Evolutionary conservation across 2,888 invertebrate genomes (phyloP).

Genomic region (Nomada ruficornis): DNA sequence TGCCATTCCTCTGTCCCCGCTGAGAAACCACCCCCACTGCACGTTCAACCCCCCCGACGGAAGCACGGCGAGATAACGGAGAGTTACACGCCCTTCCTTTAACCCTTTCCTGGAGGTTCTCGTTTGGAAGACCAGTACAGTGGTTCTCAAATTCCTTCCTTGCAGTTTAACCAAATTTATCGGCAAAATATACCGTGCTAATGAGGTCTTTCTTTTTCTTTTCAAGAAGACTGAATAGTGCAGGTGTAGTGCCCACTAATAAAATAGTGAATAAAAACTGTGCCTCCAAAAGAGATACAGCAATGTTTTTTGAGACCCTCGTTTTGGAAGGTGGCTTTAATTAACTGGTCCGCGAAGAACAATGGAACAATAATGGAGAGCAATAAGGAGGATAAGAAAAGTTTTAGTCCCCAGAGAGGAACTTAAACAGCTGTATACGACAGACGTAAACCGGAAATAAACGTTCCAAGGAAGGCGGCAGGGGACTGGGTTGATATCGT

Average conservation of each 20-base stretch:
- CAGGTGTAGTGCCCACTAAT: neutral
- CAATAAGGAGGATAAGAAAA: conserved; percentile 29
- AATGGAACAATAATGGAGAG: neutral
- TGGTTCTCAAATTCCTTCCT: conserved; percentile 62
- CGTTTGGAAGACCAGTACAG: conserved; percentile 64
- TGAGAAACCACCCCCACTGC: conserved; percentile 61
- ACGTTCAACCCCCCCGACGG: conserved; percentile 71
- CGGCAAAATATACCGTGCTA: neutral
- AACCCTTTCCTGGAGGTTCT: conserved; percentile 77
- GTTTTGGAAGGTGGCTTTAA: conserved; percentile 9
- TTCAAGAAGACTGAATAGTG: neutral
- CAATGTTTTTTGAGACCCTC: neutral
- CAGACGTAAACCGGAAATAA: conserved; percentile 80
- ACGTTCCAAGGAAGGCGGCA: conserved; percentile 68
- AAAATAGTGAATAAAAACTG: neutral
- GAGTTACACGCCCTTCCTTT: conserved; percentile 82
- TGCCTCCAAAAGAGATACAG: neutral
- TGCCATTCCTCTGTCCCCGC: conserved; percentile 45
- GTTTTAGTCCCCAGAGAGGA: neutral
- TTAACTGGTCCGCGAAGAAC: conserved; percentile 1
- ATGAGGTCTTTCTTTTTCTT: neutral
- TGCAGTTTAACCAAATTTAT: neutral
- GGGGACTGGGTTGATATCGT: conserved; percentile 77
- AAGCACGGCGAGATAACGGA: conserved; percentile 82
- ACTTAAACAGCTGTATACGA: conserved; percentile 53